phyloP scores from a whole-genome alignment of 2,113 vertebrate species.

The Cinclus mexicanus region DNA sequence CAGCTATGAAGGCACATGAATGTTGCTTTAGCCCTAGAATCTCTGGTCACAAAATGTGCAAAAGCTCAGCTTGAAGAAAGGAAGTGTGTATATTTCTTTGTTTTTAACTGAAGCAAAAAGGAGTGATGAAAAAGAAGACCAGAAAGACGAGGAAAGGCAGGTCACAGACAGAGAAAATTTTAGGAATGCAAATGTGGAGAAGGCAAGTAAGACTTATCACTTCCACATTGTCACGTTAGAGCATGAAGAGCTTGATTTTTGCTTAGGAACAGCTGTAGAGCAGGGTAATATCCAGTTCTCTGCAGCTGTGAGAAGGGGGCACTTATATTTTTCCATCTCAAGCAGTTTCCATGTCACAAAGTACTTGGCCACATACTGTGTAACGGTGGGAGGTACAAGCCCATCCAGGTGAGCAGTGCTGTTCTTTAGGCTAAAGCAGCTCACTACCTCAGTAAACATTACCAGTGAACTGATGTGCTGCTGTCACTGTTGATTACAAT shows the following conservation, averaged over 20 bases:
- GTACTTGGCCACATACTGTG: neutral
- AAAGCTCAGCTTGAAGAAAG: neutral
- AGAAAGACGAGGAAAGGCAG: neutral
- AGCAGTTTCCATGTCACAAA: neutral
- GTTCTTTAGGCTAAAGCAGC: neutral
- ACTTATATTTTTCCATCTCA: neutral
- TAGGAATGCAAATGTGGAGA: neutral
- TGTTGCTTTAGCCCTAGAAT: neutral
- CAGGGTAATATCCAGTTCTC: neutral
- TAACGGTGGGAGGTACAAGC: neutral
- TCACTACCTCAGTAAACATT: neutral
- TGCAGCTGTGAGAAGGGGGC: neutral
- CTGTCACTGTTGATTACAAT: neutral
- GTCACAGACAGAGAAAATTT: neutral
- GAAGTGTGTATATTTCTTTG: neutral
- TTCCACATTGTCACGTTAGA: neutral
- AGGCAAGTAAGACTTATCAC: neutral
- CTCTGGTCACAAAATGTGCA: neutral
- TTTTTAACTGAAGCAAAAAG: neutral
- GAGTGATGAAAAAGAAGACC: neutral
- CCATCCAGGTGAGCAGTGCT: neutral
- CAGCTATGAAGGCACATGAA: neutral
- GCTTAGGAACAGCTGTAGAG: neutral
- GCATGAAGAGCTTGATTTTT: neutral
- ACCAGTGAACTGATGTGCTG: neutral